These are phyloP conservation scores for Cyclina sinensis DNA, from an alignment of 1,140 invertebrate species.

Conservation along the genomic window DNA sequence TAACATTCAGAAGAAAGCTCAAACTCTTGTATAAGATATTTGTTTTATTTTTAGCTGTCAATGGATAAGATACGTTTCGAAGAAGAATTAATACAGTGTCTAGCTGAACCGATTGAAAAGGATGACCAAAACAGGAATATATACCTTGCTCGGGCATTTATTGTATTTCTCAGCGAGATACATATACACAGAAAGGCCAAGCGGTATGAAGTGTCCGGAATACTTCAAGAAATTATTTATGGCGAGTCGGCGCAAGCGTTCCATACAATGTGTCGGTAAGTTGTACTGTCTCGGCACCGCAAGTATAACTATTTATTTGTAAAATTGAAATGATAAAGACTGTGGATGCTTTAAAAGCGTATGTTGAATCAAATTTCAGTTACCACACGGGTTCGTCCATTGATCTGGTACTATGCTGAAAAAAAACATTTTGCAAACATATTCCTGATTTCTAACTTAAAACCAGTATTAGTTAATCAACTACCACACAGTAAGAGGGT, in stretches of 20 bases:
- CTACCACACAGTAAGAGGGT: too few relatives aligned
- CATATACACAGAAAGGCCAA: neutral
- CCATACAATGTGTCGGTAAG: neutral
- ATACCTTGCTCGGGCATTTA: neutral
- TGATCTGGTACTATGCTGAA: too few relatives aligned
- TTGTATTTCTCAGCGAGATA: neutral
- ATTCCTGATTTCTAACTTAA: too few relatives aligned
- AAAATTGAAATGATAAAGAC: too few relatives aligned
- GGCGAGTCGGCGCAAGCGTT: neutral
- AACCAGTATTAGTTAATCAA: too few relatives aligned
- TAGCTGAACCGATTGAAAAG: neutral
- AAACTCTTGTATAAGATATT: too few relatives aligned
- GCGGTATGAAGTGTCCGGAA: neutral
- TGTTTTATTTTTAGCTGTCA: neutral
- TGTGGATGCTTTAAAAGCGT: too few relatives aligned
- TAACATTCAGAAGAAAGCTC: too few relatives aligned
- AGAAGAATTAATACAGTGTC: neutral
- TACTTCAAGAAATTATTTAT: neutral
- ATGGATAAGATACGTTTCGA: constrained; percentile 3
- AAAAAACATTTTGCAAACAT: too few relatives aligned
- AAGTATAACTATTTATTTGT: too few relatives aligned
- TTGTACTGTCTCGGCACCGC: neutral
- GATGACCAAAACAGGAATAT: neutral
- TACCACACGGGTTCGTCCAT: too few relatives aligned
- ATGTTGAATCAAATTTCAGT: too few relatives aligned